A percentile compares a stretch with the other conserved stretches of the same genome.
Conservation (phyloP, 1,140 invertebrate species). For the Oryzaephilus surinamensis region DNA sequence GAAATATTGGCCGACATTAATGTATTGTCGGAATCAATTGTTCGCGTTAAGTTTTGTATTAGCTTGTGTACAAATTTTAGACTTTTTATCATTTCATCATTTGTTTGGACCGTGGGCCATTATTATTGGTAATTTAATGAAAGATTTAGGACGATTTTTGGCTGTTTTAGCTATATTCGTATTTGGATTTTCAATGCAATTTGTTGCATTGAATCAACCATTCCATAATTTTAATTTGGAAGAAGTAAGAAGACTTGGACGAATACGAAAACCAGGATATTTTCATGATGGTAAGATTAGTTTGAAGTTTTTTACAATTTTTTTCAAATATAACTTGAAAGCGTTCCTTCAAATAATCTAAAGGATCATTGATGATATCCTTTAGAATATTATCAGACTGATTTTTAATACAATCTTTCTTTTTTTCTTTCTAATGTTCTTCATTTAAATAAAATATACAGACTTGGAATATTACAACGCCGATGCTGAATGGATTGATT, state of each 20-base stretch:
- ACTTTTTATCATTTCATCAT: constrained; percentile 96
- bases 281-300: constrained; percentile 76
- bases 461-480: constrained; percentile 7
- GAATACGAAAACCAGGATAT: constrained; percentile 39
- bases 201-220: constrained; percentile 91
- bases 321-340: too few relatives aligned
- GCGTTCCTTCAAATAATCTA: too few relatives aligned
- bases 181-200: constrained; percentile 95
- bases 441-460: neutral
- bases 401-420: neutral
- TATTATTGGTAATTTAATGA: constrained; percentile 81
- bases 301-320: too few relatives aligned
- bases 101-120: constrained; percentile 97
- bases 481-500: constrained; percentile 14
- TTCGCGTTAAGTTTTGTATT: constrained; percentile 89
- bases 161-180: constrained; percentile 96
- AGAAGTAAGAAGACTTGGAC: too few relatives aligned
- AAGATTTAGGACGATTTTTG: constrained; percentile 88
- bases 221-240: constrained; percentile 63
- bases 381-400: too few relatives aligned
- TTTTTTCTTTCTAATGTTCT: neutral
- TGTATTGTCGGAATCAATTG: constrained; percentile 92
- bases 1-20: constrained; percentile 66
- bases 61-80: constrained; percentile 93
- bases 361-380: too few relatives aligned